Conservation (phyloP, 2,113 vertebrate genomes). For the Bubo scandiacus region DNA sequence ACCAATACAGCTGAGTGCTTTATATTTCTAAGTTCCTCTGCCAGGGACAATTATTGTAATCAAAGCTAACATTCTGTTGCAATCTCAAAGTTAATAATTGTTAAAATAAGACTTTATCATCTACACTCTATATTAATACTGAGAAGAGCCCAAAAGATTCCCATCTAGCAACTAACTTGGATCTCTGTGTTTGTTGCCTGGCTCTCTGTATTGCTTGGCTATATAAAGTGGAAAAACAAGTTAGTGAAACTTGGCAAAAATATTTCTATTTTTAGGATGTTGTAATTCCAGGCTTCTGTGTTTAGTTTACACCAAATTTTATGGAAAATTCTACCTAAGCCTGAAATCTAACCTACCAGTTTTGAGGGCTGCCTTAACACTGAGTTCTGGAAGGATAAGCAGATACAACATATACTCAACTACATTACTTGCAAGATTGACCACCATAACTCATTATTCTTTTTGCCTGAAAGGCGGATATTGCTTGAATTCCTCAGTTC, state of each 20-base stretch:
- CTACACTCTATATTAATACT: neutral
- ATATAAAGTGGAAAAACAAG: neutral
- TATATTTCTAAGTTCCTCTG: neutral
- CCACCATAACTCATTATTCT: neutral
- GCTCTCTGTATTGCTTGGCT: neutral
- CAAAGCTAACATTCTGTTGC: neutral
- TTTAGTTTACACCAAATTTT: neutral
- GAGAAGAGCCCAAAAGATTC: neutral
- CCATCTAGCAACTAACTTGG: neutral
- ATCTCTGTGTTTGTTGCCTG: neutral
- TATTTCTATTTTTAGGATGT: neutral
- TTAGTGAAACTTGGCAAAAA: neutral
- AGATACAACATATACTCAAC: neutral
- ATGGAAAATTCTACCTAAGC: neutral
- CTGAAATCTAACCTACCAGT: neutral
- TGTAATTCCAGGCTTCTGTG: neutral
- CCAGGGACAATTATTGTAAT: neutral
- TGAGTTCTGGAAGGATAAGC: neutral
- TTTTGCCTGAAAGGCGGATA: neutral
- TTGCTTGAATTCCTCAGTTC: conserved; percentile 27
- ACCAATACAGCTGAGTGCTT: neutral
- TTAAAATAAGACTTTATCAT: neutral
- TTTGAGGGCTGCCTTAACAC: neutral
- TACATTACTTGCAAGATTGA: neutral
- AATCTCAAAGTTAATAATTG: neutral